Percentiles rank a stretch among this genome's conserved stretches.
These are phyloP conservation scores for Drosophila biarmipes DNA, from an alignment of 1,140 invertebrate species.

Conservation along the genomic window DNA sequence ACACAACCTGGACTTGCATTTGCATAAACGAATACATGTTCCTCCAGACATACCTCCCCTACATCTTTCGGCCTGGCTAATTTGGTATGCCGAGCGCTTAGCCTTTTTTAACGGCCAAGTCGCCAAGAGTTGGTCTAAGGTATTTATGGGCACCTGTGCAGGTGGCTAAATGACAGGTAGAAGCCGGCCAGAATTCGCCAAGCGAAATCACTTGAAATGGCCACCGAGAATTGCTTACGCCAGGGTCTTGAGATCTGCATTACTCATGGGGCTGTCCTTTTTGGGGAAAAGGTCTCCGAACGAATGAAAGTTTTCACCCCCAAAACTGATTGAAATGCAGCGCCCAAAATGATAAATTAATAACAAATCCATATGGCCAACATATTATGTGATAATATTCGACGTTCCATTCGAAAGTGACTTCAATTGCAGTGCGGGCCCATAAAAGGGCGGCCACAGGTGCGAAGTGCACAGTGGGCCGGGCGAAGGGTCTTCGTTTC, in stretches of 20 bases:
- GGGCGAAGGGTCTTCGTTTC: conserved; percentile 3
- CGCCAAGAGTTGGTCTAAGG: conserved; percentile 24
- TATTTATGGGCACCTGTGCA: conserved; percentile 67
- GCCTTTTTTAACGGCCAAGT: conserved; percentile 72
- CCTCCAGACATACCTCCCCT: conserved; percentile 12
- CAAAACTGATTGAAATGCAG: conserved; percentile 71
- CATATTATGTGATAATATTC: conserved; percentile 81
- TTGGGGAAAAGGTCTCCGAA: conserved; percentile 18
- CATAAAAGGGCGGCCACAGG: conserved; percentile 59
- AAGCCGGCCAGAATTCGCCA: conserved; percentile 43
- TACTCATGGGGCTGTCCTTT: conserved; percentile 14
- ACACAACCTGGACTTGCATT: conserved; percentile 33
- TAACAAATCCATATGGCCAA: conserved; percentile 60
- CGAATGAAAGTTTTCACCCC: conserved; percentile 31
- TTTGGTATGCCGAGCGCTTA: conserved; percentile 75
- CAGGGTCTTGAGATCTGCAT: not conserved
- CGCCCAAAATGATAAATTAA: conserved; percentile 44
- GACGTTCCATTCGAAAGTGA: conserved; percentile 70
- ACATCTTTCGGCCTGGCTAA: conserved; percentile 33
- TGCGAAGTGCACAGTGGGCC: conserved; percentile 65
- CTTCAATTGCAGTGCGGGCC: conserved; percentile 69
- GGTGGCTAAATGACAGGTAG: conserved; percentile 46
- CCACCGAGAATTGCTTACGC: conserved; percentile 11
- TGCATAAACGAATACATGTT: conserved; percentile 49
- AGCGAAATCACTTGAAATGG: conserved; percentile 15